Evolutionary conservation across 2,888 invertebrate genomes (phyloP).

Genomic region (Epinotia ramella): DNA sequence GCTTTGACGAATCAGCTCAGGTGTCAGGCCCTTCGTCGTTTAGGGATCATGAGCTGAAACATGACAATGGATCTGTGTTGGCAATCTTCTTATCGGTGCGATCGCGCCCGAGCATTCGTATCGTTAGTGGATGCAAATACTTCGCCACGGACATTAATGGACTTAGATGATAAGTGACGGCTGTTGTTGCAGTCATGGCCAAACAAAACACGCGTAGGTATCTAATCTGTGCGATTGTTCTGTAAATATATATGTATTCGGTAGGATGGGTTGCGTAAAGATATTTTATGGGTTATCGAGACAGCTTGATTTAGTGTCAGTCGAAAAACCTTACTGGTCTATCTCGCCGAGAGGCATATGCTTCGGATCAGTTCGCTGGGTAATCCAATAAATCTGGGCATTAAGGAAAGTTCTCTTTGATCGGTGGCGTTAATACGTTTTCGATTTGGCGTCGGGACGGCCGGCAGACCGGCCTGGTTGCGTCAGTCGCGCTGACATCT

Average conservation of each 20-base stretch:
- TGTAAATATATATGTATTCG: conserved; percentile 4
- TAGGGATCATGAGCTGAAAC: conserved; percentile 60
- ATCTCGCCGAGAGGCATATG: conserved; percentile 52
- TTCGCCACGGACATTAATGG: conserved; percentile 48
- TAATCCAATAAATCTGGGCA: conserved; percentile 64
- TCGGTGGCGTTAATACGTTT: conserved; percentile 78
- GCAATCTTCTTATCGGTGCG: conserved; percentile 62
- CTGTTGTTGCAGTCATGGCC: conserved; percentile 47
- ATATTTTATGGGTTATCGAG: conserved; percentile 19
- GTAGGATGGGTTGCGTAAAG: conserved; percentile 25
- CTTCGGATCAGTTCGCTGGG: conserved; percentile 50
- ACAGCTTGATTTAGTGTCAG: conserved; percentile 40
- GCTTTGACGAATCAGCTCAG: conserved; percentile 61
- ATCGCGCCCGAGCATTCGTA: conserved; percentile 53
- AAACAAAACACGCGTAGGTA: conserved; percentile 43
- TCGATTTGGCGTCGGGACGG: conserved; percentile 74
- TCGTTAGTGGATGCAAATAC: conserved; percentile 49
- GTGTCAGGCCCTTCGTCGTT: conserved; percentile 55
- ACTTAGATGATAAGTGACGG: conserved; percentile 46
- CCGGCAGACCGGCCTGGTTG: conserved; percentile 69
- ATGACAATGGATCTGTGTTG: conserved; percentile 65
- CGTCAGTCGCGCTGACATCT: conserved; percentile 72
- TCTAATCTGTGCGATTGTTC: conserved; percentile 24
- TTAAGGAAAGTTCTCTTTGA: conserved; percentile 76
- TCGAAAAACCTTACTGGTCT: conserved; percentile 49